Conservation (phyloP, 1,140 invertebrate genomes). For the Bombus consobrinus region DNA sequence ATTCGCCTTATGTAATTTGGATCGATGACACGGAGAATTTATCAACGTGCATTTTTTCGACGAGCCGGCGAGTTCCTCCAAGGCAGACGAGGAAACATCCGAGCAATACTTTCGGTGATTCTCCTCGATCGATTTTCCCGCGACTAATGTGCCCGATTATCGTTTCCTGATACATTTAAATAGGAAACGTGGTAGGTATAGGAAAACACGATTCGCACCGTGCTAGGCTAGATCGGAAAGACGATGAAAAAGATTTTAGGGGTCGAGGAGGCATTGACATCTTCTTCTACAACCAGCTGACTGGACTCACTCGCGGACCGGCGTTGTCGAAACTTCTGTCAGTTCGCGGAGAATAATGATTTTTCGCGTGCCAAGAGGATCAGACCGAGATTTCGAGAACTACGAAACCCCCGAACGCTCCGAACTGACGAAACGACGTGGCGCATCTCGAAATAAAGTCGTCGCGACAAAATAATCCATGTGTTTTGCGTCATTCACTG, state of each 20-base stretch:
- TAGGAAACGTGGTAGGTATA: too few species aligned
- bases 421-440: constrained; percentile 16
- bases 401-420: constrained; percentile 7
- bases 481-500: constrained; percentile 75
- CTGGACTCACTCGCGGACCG: not conserved
- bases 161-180: not conserved
- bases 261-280: constrained; percentile 20
- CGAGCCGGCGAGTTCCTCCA: not conserved
- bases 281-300: not conserved
- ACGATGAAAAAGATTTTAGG: not conserved
- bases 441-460: constrained; percentile 73
- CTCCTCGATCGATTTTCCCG: not conserved
- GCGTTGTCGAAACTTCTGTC: not conserved
- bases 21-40: not conserved
- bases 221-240: not conserved
- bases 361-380: constrained; percentile 14
- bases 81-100: not conserved
- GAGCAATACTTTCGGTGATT: not conserved
- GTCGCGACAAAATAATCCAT: constrained; percentile 74
- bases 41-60: not conserved
- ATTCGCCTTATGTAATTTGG: not conserved
- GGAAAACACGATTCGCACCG: not conserved
- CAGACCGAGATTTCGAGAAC: constrained; percentile 6
- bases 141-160: not conserved
- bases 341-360: not conserved